phyloP scores from a whole-genome alignment of 2,113 vertebrate genomes.

The Salvelinus namaycush region DNA sequence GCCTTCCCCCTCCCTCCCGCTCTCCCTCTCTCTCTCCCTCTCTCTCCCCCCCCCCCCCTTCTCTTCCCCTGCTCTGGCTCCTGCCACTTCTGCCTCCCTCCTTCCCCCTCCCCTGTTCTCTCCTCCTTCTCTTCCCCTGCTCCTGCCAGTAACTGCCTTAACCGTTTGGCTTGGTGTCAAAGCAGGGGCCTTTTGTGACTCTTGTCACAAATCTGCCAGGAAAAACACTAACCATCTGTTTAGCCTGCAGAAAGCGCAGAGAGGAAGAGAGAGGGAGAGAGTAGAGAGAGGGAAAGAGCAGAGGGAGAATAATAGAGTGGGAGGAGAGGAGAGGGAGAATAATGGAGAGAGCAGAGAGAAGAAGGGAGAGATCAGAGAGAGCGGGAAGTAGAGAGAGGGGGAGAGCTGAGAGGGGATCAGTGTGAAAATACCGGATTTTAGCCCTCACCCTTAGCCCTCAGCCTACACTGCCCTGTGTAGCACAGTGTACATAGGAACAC shows the following conservation, averaged over 20 bases:
- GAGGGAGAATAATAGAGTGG: no score
- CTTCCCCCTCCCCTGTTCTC: constrained; percentile 52
- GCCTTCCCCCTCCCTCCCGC: constrained; percentile 36
- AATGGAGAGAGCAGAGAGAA: no score
- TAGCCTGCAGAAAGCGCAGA: background rate
- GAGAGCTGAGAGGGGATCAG: constrained; percentile 63
- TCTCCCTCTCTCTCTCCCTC: constrained; percentile 51
- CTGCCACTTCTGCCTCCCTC: constrained; percentile 15
- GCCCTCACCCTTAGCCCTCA: constrained; percentile 59
- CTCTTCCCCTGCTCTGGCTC: constrained; percentile 40
- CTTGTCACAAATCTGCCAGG: constrained; percentile 79
- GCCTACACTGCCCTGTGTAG: constrained; percentile 39
- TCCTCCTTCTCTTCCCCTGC: constrained; percentile 63
- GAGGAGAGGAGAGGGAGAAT: no score
- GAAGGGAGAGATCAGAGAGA: no score
- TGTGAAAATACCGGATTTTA: constrained; percentile 65
- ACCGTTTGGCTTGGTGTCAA: constrained; percentile 76
- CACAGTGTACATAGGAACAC: background rate
- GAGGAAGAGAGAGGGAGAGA: no score
- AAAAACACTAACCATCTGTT: constrained; percentile 84
- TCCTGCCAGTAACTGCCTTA: constrained; percentile 77
- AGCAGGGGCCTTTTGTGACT: constrained; percentile 79
- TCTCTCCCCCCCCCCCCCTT: constrained; percentile 46
- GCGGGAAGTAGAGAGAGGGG: no score
- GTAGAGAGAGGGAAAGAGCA: no score